phyloP scores from a whole-genome alignment of 2,797 vertebrate genomes.

The Yasuhikotakia modesta region DNA sequence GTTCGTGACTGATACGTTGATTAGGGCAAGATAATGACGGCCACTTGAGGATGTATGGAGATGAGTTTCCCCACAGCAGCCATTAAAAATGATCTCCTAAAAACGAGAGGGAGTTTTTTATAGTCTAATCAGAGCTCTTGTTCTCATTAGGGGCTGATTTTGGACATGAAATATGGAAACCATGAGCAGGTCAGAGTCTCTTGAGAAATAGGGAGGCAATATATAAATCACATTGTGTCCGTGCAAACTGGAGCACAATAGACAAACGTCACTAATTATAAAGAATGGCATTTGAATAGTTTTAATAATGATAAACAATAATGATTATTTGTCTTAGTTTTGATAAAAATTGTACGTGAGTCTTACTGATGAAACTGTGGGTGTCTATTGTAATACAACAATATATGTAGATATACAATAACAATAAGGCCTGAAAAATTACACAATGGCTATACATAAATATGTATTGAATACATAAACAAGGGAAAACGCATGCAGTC shows the following conservation, averaged over 20 bases:
- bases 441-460: too few relatives aligned
- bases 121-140: conserved; percentile 51
- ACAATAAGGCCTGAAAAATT: too few relatives aligned
- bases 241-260: neutral
- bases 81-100: conserved; percentile 41
- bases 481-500: too few relatives aligned
- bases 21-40: conserved; percentile 52
- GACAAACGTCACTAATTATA: neutral
- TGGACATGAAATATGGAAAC: conserved; percentile 27
- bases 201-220: neutral
- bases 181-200: neutral
- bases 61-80: conserved; percentile 8
- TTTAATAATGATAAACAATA: neutral
- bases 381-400: neutral
- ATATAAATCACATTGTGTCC: neutral
- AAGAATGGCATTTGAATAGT: neutral
- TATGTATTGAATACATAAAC: too few relatives aligned
- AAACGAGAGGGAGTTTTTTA: conserved; percentile 14
- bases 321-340: neutral
- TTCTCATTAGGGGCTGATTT: conserved; percentile 23
- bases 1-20: conserved; percentile 48
- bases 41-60: conserved; percentile 48
- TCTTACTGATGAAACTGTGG: neutral
- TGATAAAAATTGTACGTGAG: neutral
- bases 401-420: too few relatives aligned